phyloP scores from a whole-genome alignment of 2,113 vertebrate genomes.

The Riparia riparia region DNA sequence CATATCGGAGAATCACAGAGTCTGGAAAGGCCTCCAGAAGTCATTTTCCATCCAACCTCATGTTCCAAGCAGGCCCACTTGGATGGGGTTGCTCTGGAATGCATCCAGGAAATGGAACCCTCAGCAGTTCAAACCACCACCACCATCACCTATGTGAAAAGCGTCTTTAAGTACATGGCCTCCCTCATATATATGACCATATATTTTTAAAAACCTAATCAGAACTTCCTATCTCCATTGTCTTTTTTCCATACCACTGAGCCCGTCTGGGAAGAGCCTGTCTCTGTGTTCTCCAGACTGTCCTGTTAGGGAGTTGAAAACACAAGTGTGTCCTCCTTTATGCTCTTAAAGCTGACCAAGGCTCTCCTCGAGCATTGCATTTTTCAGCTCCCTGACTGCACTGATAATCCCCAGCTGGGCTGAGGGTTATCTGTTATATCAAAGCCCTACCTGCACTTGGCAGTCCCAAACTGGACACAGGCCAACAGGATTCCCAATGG shows the following conservation, averaged over 20 bases:
- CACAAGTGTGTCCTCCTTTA: background rate
- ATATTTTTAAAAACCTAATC: background rate
- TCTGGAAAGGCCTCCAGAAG: background rate
- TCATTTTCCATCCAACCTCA: background rate
- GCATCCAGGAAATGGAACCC: fast-evolving
- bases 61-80: background rate
- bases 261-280: background rate
- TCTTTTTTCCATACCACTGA: background rate
- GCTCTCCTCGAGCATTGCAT: background rate
- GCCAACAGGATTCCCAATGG: fast-evolving
- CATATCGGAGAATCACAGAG: background rate
- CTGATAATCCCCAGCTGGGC: background rate
- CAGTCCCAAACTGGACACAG: background rate
- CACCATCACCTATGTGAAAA: background rate
- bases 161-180: background rate
- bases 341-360: background rate
- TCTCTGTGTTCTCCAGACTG: background rate
- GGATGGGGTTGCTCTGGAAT: background rate
- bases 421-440: background rate
- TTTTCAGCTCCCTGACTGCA: background rate
- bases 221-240: background rate
- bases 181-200: background rate
- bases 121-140: background rate
- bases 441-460: background rate
- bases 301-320: background rate